Conservation (phyloP, 2,113 vertebrate species). For the Hassar affinis region DNA sequence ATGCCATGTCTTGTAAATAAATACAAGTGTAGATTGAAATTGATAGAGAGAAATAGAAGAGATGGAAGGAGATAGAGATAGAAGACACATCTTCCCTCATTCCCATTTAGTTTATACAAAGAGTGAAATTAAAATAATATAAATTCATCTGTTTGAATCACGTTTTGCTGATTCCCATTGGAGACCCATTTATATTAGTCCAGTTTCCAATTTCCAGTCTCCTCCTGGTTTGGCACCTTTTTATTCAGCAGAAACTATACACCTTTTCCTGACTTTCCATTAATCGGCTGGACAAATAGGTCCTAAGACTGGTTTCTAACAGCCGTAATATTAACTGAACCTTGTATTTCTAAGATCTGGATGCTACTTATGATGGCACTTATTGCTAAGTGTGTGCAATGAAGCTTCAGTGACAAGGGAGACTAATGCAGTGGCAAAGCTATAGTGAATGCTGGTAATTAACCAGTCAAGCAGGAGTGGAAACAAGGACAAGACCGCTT, state of each 20-base stretch:
- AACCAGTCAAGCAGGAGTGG: constrained; percentile 54
- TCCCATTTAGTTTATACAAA: neutral
- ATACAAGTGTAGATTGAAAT: neutral
- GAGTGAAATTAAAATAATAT: neutral
- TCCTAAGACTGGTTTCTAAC: constrained; percentile 35
- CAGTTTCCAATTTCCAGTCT: neutral
- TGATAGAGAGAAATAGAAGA: neutral
- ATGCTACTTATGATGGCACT: constrained; percentile 55
- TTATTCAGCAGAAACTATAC: neutral
- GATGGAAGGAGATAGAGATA: neutral
- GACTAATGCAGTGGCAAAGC: constrained; percentile 61
- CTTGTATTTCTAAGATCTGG: constrained; percentile 31
- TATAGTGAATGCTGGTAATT: constrained; percentile 66
- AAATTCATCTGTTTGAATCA: neutral
- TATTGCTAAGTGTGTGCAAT: constrained; percentile 49
- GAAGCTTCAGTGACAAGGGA: constrained; percentile 54
- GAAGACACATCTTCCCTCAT: neutral
- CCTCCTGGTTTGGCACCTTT: neutral
- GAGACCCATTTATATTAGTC: neutral
- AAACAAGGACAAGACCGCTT: constrained; percentile 48
- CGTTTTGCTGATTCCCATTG: neutral
- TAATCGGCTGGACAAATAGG: constrained; percentile 34
- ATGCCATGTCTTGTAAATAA: neutral
- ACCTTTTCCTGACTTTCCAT: neutral
- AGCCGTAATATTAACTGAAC: constrained; percentile 34